Evolutionary conservation across 2,113 vertebrate species (phyloP).

Genomic region (Triplophysa rosa): DNA sequence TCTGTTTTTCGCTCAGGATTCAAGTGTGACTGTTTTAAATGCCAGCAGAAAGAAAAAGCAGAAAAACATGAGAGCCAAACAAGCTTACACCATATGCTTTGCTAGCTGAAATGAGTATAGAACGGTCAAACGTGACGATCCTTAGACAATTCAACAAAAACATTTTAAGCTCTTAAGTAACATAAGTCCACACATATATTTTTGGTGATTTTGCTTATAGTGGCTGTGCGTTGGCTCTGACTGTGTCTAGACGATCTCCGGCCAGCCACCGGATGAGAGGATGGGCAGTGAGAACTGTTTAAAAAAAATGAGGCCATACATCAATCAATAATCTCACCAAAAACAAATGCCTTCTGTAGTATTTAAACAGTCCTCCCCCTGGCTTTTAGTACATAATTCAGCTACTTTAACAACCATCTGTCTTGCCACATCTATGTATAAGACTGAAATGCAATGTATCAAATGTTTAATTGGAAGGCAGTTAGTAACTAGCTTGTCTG

Average conservation of each 20-base stretch:
- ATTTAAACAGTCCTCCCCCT: background rate
- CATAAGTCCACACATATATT: background rate
- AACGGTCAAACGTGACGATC: background rate
- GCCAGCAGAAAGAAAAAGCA: background rate
- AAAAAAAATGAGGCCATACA: conserved; percentile 40
- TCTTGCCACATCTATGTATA: background rate
- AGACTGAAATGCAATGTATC: background rate
- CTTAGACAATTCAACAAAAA: no score
- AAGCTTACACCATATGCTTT: background rate
- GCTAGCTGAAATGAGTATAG: no score
- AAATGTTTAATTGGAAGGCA: background rate
- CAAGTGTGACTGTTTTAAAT: background rate
- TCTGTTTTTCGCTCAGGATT: background rate
- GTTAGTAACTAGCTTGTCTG: background rate
- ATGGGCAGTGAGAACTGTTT: conserved; percentile 25
- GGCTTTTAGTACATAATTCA: conserved; percentile 7
- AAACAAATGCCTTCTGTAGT: conserved; percentile 17
- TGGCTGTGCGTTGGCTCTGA: background rate
- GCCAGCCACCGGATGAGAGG: background rate
- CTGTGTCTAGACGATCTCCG: background rate
- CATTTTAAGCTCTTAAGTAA: no score
- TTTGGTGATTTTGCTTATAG: background rate
- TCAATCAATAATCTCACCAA: conserved; percentile 37
- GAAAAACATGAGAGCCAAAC: background rate
- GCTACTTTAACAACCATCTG: conserved; percentile 10